phyloP scores from a whole-genome alignment of 2,113 vertebrate genomes.

The Typhlomys cinereus region DNA sequence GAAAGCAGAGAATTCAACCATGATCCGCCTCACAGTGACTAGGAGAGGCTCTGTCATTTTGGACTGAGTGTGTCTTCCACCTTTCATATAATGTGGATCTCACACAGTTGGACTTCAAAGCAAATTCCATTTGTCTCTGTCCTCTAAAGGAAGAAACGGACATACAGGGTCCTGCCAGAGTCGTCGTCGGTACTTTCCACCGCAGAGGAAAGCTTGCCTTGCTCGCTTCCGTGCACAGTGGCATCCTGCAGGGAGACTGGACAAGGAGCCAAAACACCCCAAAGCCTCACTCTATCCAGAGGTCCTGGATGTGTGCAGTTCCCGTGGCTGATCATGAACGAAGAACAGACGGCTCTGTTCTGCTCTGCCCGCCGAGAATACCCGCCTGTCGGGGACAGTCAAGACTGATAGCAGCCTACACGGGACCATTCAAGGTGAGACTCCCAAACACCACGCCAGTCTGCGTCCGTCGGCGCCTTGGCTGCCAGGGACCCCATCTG shows the following conservation, averaged over 20 bases:
- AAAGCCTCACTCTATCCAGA: constrained; percentile 57
- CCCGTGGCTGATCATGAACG: constrained; percentile 59
- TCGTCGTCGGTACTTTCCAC: background rate
- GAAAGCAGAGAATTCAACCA: background rate
- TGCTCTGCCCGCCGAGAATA: constrained; percentile 62
- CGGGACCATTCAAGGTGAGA: constrained; percentile 72
- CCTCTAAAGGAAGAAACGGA: constrained; percentile 51
- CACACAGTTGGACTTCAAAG: background rate
- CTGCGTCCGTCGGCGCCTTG: constrained; percentile 58
- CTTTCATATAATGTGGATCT: no score
- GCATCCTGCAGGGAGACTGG: background rate
- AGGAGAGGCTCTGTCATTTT: background rate
- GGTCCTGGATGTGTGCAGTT: constrained; percentile 67
- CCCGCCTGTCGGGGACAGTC: constrained; percentile 60
- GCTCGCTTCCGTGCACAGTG: background rate
- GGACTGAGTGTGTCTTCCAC: background rate
- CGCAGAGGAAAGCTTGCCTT: constrained; percentile 38
- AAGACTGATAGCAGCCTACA: constrained; percentile 68
- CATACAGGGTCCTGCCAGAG: background rate
- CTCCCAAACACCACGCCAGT: constrained; percentile 70
- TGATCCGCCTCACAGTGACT: background rate
- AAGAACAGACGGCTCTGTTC: constrained; percentile 63
- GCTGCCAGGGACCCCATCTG: constrained; percentile 17
- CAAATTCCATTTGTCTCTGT: constrained; percentile 30
- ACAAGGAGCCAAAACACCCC: background rate